Evolutionary conservation across 2,888 invertebrate genomes (phyloP), one percentile per base, ranked within the genome.

Genomic region (Apamea sordens): DNA sequence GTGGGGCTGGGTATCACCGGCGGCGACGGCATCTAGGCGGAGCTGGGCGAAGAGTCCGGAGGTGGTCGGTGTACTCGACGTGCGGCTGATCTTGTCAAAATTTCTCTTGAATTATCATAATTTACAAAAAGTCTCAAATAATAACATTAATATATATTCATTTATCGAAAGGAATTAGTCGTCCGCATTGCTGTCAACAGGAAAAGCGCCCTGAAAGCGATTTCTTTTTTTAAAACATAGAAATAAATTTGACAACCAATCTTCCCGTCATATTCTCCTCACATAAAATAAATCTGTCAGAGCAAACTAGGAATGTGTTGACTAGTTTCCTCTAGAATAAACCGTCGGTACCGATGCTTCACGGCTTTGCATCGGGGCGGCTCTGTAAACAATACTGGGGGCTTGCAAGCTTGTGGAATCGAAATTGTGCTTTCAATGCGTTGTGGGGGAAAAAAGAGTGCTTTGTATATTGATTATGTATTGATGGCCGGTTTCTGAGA

Each of bases 281-380:
- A 32, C n/a, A 44, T 47, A 24, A 68, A 63, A 86, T 65, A 72
- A 74, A 77, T 83, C 15, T 71, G 47, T 64, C 10, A 59, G 36
- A 72, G 47, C 15, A 65, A 64, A 47, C 64, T 64, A 69, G 64
- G 32, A 61, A 74, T 77, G 28, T 80, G 85, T 85, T 74, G 68
- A 87, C 76, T 67, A 61, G 67, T 72, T 64, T 64, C 64, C 32
- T 61, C 56, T 3, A 13, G 47, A 63, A 50, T 71, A 80, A 68
- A 53, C 18, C 36, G 21, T 44, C 24, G 18, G 50, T 28, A 50
- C 72, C 24, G 63, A 73, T 65, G 72, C 74, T 80, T 76, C 73
- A 69, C 68, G 59, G 77, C 83, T 86, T 86, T 86, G 88, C 89
- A 86, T 86, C 70, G 53, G 10, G 50, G 28, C 76, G 83, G 73